Conservation (phyloP, 2,888 invertebrate species). For the Osmoderma eremita region DNA sequence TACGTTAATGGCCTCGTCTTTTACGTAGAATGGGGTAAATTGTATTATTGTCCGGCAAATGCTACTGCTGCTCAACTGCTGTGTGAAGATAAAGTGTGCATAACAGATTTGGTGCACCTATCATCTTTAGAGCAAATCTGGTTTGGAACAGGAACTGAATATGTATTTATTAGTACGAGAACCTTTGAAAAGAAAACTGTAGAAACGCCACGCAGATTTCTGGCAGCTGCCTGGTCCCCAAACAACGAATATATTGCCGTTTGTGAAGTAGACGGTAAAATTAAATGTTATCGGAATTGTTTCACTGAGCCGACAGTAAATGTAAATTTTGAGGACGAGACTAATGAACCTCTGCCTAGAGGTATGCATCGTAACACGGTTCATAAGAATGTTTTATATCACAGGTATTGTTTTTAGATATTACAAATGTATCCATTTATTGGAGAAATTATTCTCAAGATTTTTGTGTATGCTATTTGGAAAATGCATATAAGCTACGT, state of each 20-base stretch:
- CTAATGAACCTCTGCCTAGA: background rate
- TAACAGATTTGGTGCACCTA: constrained; percentile 23
- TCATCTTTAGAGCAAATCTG: constrained; percentile 16
- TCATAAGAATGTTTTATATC: background rate
- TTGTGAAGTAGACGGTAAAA: constrained; percentile 4
- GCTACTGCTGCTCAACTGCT: background rate
- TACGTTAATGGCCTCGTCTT: background rate
- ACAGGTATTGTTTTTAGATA: background rate
- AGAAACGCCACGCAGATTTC: background rate
- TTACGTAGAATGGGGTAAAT: background rate
- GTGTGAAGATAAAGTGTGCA: constrained; percentile 7
- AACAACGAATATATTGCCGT: constrained; percentile 20
- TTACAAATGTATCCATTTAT: background rate
- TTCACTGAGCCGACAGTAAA: background rate
- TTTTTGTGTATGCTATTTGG: constrained; percentile 12
- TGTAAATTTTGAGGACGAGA: constrained; percentile 4
- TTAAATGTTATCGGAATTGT: constrained; percentile 19
- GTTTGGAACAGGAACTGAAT: constrained; percentile 27
- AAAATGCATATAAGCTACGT: background rate
- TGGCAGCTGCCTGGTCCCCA: constrained; percentile 27
- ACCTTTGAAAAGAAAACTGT: background rate
- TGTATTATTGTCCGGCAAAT: constrained; percentile 6
- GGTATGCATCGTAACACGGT: background rate
- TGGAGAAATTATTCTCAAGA: constrained; percentile 15
- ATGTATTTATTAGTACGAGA: constrained; percentile 1